These are phyloP conservation scores for Brachionus paranguensis DNA, from an alignment of 1,140 invertebrate genomes.

Conservation along the genomic window DNA sequence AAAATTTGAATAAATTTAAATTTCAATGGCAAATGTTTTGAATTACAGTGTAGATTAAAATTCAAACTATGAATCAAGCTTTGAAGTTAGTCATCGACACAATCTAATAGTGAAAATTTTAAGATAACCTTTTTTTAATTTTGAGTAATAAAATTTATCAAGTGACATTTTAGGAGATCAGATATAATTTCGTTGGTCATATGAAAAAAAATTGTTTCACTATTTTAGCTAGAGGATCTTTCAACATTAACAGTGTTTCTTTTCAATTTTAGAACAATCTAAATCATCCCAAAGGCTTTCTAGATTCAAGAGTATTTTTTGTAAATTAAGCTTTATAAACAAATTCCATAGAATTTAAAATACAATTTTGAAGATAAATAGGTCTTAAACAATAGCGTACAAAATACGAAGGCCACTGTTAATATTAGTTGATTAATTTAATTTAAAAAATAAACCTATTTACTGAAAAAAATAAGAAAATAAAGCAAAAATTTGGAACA, in stretches of 20 bases:
- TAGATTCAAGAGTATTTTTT: background rate
- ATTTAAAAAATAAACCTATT: too few relatives aligned
- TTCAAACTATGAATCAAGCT: background rate
- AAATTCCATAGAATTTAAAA: background rate
- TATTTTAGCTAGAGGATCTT: background rate
- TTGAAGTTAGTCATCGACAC: background rate
- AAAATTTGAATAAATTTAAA: background rate
- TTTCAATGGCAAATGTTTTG: background rate
- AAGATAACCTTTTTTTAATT: background rate
- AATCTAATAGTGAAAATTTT: background rate
- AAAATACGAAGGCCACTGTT: background rate
- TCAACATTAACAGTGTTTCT: background rate
- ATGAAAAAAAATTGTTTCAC: background rate
- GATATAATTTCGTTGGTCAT: background rate
- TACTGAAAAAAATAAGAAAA: background rate
- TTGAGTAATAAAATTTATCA: background rate
- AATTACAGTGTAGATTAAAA: background rate
- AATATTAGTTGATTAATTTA: background rate
- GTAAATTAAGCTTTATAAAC: background rate
- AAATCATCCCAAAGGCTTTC: background rate
- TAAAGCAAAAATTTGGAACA: background rate
- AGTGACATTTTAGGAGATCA: background rate
- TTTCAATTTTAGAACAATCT: background rate
- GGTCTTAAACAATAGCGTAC: background rate
- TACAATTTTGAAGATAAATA: background rate